Conservation (phyloP, 1,140 invertebrate genomes). For the Tachypleus tridentatus region DNA sequence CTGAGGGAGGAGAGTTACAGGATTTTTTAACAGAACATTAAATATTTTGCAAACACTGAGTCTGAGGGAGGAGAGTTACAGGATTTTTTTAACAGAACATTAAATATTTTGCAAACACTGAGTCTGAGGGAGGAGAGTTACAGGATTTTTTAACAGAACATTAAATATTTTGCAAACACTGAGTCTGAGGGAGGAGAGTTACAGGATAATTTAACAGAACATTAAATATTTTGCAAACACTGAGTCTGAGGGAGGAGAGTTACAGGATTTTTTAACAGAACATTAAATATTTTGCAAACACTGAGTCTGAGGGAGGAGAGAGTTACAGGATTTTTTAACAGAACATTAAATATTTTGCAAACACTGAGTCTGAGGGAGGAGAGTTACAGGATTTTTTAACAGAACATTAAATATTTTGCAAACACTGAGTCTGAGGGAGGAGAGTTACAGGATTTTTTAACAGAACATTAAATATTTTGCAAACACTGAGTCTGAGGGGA, state of each 20-base stretch:
- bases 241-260: background rate
- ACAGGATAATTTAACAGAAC: conserved; percentile 4
- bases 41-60: background rate
- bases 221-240: background rate
- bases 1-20: background rate
- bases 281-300: background rate
- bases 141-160: background rate
- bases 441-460: conserved; percentile 9
- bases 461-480: background rate
- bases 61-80: conserved; percentile 11
- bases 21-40: background rate
- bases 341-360: background rate
- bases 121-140: background rate
- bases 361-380: background rate
- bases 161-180: background rate
- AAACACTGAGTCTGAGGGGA: background rate
- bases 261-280: background rate
- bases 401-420: background rate
- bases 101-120: background rate
- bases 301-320: no score
- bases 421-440: no score
- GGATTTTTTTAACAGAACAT: background rate
- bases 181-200: conserved; percentile 4
- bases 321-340: conserved; percentile 8
- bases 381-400: background rate